phyloP scores from a whole-genome alignment of 2,888 invertebrate genomes.

The Thymelicus acteon region DNA sequence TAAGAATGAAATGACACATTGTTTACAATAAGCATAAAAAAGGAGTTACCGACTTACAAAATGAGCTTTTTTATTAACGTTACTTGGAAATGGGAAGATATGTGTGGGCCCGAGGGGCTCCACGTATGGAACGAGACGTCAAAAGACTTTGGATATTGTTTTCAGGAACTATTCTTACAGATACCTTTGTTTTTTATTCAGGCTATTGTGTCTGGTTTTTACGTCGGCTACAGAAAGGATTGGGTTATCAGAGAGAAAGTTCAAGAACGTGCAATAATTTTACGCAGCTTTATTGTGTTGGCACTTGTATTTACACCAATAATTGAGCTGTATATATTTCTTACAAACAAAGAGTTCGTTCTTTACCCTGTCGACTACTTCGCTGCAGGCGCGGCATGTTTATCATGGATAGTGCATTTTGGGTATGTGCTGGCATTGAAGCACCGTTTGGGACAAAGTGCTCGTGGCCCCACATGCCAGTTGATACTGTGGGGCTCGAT shows the following conservation, averaged over 20 bases:
- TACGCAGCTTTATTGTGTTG: slow-evolving; percentile 87
- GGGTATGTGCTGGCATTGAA: slow-evolving; percentile 89
- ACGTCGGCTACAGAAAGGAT: slow-evolving; percentile 88
- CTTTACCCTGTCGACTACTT: slow-evolving; percentile 89
- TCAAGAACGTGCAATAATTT: slow-evolving; percentile 86
- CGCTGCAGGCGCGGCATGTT: slow-evolving; percentile 87
- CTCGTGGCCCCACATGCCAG: slow-evolving; percentile 89
- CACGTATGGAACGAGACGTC: slow-evolving; percentile 88
- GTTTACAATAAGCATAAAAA: slow-evolving; percentile 15
- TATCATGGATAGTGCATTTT: slow-evolving; percentile 93
- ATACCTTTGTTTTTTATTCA: slow-evolving; percentile 90
- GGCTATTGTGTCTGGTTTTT: slow-evolving; percentile 92
- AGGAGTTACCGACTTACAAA: slow-evolving; percentile 1
- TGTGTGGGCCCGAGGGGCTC: slow-evolving; percentile 90
- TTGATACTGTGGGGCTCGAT: slow-evolving; percentile 89
- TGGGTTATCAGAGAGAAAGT: slow-evolving; percentile 86
- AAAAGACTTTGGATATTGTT: slow-evolving; percentile 93
- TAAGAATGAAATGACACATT: slow-evolving; percentile 13
- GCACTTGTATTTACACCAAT: slow-evolving; percentile 88
- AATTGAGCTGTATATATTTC: slow-evolving; percentile 87
- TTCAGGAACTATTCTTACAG: slow-evolving; percentile 92
- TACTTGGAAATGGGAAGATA: slow-evolving; percentile 89
- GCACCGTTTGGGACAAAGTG: slow-evolving; percentile 86
- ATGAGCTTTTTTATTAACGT: slow-evolving; percentile 57
- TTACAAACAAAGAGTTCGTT: slow-evolving; percentile 75